Percentiles rank a stretch among this genome's conserved stretches.
These are phyloP conservation scores for Xyliphius kryptos DNA, from an alignment of 2,113 vertebrate species.

Conservation along the genomic window DNA sequence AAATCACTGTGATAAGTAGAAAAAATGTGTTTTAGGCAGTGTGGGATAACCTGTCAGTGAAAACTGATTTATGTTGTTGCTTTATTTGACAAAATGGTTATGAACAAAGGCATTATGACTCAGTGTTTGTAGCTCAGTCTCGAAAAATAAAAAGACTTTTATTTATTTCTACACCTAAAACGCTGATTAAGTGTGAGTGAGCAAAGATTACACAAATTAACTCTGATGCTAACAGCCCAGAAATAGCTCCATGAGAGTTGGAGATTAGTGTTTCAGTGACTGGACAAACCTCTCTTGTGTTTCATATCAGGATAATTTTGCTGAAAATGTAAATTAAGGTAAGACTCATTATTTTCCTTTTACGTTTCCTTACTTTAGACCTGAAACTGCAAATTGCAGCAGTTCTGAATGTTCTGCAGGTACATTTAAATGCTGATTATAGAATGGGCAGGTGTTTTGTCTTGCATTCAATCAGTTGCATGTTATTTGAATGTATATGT, in stretches of 20 bases:
- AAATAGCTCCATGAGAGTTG: constrained; percentile 55
- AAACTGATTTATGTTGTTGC: neutral
- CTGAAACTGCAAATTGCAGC: too few species aligned
- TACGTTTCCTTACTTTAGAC: neutral
- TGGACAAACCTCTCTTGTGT: constrained; percentile 34
- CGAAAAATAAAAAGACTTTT: constrained; percentile 5
- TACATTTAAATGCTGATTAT: too few species aligned
- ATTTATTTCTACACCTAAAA: constrained; percentile 37
- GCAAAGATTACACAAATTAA: constrained; percentile 85
- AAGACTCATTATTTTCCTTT: constrained; percentile 34
- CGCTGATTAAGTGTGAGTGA: constrained; percentile 71
- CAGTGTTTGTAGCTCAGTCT: neutral
- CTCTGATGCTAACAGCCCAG: constrained; percentile 58
- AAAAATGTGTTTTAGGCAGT: neutral
- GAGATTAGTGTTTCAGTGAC: constrained; percentile 59
- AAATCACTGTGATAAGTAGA: neutral
- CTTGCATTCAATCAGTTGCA: too few species aligned
- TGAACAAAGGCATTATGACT: too few species aligned
- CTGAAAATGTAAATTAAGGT: constrained; percentile 57
- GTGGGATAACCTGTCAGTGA: neutral
- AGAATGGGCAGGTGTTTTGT: too few species aligned
- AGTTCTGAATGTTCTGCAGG: too few species aligned
- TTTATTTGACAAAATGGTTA: too few species aligned
- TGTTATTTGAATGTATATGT: too few species aligned
- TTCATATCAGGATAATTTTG: constrained; percentile 30